These are phyloP conservation scores for Drosophila lowei DNA, from an alignment of 1,140 invertebrate genomes.

Conservation along the genomic window DNA sequence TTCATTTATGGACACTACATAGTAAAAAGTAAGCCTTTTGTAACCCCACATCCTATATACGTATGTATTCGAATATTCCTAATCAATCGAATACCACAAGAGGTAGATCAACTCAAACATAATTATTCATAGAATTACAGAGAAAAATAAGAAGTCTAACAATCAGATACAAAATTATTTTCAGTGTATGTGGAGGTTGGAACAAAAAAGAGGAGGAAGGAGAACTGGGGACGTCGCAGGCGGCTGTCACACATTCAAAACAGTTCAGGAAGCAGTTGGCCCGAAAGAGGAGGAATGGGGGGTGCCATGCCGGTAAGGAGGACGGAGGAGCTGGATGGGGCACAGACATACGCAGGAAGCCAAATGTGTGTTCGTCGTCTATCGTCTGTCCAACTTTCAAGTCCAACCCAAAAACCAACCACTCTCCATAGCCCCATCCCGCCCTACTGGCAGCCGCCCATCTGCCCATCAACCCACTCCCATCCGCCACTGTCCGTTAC, in stretches of 20 bases:
- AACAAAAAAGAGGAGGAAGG: neutral
- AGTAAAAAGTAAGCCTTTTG: no score
- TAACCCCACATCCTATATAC: no score
- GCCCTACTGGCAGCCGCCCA: neutral
- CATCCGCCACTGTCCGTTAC: slow-evolving; percentile 62
- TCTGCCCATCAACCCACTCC: neutral
- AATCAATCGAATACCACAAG: no score
- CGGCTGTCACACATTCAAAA: slow-evolving; percentile 79
- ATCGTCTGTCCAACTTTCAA: slow-evolving; percentile 58
- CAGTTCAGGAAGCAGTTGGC: slow-evolving; percentile 57
- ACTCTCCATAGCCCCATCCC: slow-evolving; percentile 4
- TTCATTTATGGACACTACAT: no score
- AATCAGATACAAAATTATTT: no score
- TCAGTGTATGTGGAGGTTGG: neutral
- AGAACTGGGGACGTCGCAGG: slow-evolving; percentile 28
- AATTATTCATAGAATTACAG: no score
- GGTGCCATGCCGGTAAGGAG: no score
- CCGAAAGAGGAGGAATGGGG: neutral
- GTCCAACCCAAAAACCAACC: slow-evolving; percentile 41
- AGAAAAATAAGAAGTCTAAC: no score
- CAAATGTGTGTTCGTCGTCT: slow-evolving; percentile 66
- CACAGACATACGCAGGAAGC: slow-evolving; percentile 61
- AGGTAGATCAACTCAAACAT: no score
- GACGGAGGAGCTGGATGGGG: neutral
- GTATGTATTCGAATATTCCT: no score